Base-by-base conservation (phyloP, 2,888 invertebrate genomes). In the Arctia plantaginis region DNA sequence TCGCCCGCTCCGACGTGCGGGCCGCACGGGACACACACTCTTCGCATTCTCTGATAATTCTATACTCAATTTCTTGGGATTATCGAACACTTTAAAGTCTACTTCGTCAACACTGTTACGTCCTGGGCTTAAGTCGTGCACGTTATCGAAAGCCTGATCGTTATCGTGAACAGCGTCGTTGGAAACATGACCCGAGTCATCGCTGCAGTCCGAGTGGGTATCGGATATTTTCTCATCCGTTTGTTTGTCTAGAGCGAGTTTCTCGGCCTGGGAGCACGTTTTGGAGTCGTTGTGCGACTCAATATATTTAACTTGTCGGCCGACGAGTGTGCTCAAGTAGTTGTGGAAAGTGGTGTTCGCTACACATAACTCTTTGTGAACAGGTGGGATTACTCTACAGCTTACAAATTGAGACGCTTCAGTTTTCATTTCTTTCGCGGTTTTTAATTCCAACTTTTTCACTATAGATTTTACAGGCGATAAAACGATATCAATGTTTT, bases 161-260 rank as follows among this genome's bases (percentile, higher is more conserved):
- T 97, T 96, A 90, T 97, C 97, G 88, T 97, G 98, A 71, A 97
- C 97, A 76, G 98, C 97, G 89, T 97, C 98, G 87, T 98, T 98
- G 70, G 98, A 98, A 83, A 98, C 98, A 92, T 98, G 98, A 77
- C 98, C 98, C 74, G 98, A 98, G 93, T 98, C 98, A 86, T 98
- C 98, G 75, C 98, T 97, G 86, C 97, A 97, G 86, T 97, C 97
- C 12, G 97, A 97, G 81, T 96, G 96, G 82, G 96, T 96, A 90
- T 96, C 96, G 77, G 96, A 96, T 90, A 94, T 93, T 89, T 96
- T 96, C 85, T 96, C 95, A 69, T 95, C 94, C 69, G 88, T 85
- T 80, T 93, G 94, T 90, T 95, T 95, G 80, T 91, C 91, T 82
- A 93, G 83, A 76, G 89, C 84, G 74, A 93, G 89, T 89, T 94